These are phyloP conservation scores for Hypanus sabinus DNA, from an alignment of 2,113 vertebrate genomes.

Conservation along the genomic window DNA sequence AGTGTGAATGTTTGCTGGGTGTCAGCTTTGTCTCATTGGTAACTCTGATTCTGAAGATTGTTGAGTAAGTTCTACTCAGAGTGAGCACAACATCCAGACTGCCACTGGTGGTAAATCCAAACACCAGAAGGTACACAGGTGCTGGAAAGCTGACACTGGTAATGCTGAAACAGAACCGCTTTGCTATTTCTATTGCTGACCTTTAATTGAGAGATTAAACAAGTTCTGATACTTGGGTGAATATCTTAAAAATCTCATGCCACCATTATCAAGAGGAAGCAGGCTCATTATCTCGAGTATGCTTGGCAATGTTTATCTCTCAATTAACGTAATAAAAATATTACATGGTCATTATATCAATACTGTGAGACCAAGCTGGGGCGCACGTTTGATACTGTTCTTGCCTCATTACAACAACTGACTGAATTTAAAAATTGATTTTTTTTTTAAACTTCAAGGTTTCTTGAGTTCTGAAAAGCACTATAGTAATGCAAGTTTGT, in stretches of 20 bases:
- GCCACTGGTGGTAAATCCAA: background rate
- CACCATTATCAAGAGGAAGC: background rate
- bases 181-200: background rate
- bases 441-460: background rate
- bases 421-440: no score
- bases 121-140: no score
- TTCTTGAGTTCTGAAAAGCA: background rate
- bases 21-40: background rate
- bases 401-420: background rate
- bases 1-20: slow-evolving; percentile 4
- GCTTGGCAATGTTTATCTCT: no score
- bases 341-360: background rate
- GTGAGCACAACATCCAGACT: background rate
- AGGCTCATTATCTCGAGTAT: no score
- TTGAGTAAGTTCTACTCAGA: background rate
- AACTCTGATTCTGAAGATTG: background rate
- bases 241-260: background rate
- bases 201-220: background rate
- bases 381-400: background rate
- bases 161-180: background rate
- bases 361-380: background rate
- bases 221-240: background rate
- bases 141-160: no score
- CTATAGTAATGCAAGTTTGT: background rate
- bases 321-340: background rate